Percentiles rank a stretch among this genome's conserved stretches.
Conservation (phyloP, 2,888 invertebrate genomes). For the Kuschelorhynchus macadamiae region DNA sequence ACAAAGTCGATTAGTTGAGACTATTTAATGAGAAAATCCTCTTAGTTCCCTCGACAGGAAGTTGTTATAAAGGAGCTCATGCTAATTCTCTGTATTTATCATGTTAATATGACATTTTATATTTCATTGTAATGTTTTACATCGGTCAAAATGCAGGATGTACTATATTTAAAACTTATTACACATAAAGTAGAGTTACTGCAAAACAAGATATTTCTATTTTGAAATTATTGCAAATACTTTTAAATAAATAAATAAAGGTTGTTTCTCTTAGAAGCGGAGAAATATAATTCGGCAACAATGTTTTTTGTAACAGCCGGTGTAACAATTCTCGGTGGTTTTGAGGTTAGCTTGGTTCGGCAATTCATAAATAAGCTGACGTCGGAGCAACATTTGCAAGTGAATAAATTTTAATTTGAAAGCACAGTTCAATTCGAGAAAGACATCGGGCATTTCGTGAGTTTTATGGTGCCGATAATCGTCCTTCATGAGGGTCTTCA, state of each 20-base stretch:
- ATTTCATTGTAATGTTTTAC: no score
- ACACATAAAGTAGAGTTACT: no score
- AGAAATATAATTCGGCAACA: conserved; percentile 8
- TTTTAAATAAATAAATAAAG: not conserved
- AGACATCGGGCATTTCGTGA: conserved; percentile 10
- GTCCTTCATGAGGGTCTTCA: not conserved
- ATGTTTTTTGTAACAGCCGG: conserved; percentile 5
- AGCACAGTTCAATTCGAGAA: conserved; percentile 5
- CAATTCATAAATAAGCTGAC: conserved; percentile 10
- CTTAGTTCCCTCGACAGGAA: no score
- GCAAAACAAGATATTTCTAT: no score
- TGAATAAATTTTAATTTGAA: conserved; percentile 3
- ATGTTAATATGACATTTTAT: no score
- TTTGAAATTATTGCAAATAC: no score
- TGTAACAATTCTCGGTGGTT: conserved; percentile 3
- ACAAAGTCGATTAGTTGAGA: no score
- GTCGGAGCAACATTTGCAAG: conserved; percentile 10
- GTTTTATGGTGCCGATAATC: not conserved
- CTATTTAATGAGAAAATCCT: no score
- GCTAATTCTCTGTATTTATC: no score
- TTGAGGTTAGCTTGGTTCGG: not conserved
- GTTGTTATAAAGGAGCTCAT: no score
- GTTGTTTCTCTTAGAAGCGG: conserved; percentile 11
- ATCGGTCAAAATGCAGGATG: no score
- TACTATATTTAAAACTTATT: no score